phyloP scores from a whole-genome alignment of 2,113 vertebrate genomes.

The Pedetes capensis region DNA sequence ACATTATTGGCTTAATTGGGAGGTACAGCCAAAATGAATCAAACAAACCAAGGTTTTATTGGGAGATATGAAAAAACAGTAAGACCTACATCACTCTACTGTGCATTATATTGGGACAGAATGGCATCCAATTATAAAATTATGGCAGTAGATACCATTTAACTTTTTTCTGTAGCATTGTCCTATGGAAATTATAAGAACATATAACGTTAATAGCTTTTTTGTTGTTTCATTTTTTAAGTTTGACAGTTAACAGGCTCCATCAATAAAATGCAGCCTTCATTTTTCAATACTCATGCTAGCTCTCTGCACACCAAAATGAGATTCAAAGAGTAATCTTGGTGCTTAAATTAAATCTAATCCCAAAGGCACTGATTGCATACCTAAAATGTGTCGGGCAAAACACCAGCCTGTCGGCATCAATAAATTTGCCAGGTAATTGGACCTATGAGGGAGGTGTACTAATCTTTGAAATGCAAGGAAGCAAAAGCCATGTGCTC shows the following conservation, averaged over 20 bases:
- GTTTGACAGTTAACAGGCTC: neutral
- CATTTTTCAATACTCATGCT: neutral
- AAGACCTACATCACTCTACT: fast-evolving
- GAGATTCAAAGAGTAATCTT: neutral
- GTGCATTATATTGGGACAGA: too few species aligned
- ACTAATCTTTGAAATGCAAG: fast-evolving
- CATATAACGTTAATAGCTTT: too few species aligned
- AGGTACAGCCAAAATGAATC: neutral
- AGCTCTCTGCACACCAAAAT: neutral
- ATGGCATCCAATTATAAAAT: neutral
- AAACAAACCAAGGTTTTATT: neutral
- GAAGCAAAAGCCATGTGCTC: neutral
- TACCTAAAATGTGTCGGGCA: fast-evolving
- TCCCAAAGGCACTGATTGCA: neutral
- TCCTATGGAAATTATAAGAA: neutral
- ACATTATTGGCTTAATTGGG: neutral
- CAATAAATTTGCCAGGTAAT: fast-evolving
- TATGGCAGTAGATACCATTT: too few species aligned
- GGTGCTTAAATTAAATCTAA: neutral
- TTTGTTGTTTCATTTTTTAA: neutral
- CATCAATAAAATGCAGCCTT: neutral
- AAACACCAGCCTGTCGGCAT: fast-evolving
- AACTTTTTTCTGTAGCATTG: neutral
- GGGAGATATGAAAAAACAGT: neutral
- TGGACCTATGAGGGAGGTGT: neutral